These are phyloP conservation scores for Trichonephila clavipes DNA, from an alignment of 1,140 invertebrate species.

Conservation along the genomic window DNA sequence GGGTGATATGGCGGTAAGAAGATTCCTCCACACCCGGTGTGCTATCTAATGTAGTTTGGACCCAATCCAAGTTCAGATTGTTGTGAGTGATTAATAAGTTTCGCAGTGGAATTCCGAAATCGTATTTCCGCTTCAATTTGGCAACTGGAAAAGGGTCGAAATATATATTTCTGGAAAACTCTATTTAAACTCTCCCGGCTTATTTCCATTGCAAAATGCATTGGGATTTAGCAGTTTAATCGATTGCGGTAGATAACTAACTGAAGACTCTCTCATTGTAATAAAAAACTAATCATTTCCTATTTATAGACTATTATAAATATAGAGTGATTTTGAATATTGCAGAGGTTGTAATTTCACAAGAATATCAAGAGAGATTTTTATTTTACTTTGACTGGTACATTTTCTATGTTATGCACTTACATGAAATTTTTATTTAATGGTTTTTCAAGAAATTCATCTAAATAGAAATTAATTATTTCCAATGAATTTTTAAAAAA, in stretches of 20 bases:
- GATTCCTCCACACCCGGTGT: not conserved
- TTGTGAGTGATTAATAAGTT: slow-evolving; percentile 7
- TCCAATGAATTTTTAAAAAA: too few species aligned
- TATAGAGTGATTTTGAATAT: too few species aligned
- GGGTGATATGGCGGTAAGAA: not conserved
- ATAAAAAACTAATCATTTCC: too few species aligned
- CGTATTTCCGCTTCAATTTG: slow-evolving; percentile 37
- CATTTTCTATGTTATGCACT: too few species aligned
- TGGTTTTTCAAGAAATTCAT: too few species aligned
- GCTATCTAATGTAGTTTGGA: slow-evolving; percentile 8
- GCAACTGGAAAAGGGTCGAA: not conserved
- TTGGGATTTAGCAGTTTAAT: not conserved
- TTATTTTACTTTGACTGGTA: too few species aligned
- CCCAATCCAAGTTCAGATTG: not conserved
- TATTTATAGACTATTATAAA: too few species aligned
- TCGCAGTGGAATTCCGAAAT: slow-evolving; percentile 17
- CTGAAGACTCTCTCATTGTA: not conserved
- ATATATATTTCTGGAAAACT: slow-evolving; percentile 4
- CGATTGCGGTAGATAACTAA: not conserved
- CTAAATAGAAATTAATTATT: too few species aligned
- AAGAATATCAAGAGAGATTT: too few species aligned
- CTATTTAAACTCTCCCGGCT: not conserved
- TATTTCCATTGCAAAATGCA: slow-evolving; percentile 12
- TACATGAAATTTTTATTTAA: too few species aligned
- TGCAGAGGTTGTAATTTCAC: too few species aligned